Conservation (phyloP, 2,797 vertebrate species). For the Aeoliscus strigatus region DNA sequence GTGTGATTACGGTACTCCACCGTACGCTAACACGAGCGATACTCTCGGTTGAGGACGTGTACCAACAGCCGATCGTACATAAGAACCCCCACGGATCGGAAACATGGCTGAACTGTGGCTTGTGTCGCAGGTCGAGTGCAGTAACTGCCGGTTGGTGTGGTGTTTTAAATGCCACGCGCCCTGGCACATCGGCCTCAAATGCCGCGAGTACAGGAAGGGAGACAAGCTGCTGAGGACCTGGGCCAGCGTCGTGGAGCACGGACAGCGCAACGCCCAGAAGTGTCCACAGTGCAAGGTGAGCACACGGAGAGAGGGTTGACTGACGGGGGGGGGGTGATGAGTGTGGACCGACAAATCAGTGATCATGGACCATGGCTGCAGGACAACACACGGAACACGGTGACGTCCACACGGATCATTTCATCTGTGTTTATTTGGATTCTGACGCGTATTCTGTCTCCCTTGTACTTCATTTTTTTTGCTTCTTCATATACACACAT, state of each 20-base stretch:
- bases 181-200: conserved; percentile 95
- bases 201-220: conserved; percentile 93
- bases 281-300: conserved; percentile 95
- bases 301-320: conserved; percentile 20
- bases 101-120: background rate
- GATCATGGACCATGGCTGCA: conserved; percentile 19
- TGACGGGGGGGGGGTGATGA: conserved; percentile 28
- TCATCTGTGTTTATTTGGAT: no score
- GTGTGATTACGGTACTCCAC: no score
- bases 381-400: no score
- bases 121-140: conserved; percentile 86
- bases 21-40: no score
- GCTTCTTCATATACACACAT: no score
- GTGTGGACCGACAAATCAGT: conserved; percentile 44
- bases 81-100: no score
- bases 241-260: conserved; percentile 94
- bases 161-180: conserved; percentile 99
- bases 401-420: no score
- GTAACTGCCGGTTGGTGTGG: conserved; percentile 95
- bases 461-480: no score
- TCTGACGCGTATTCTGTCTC: no score
- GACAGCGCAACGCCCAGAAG: conserved; percentile 97
- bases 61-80: no score
- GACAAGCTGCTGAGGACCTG: conserved; percentile 94
- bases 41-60: no score